Evolutionary conservation across 35 echinoderm and acorn worm species (phyloP), one percentile per base, ranked within the genome.

Genomic region (Amphiura filiformis): DNA sequence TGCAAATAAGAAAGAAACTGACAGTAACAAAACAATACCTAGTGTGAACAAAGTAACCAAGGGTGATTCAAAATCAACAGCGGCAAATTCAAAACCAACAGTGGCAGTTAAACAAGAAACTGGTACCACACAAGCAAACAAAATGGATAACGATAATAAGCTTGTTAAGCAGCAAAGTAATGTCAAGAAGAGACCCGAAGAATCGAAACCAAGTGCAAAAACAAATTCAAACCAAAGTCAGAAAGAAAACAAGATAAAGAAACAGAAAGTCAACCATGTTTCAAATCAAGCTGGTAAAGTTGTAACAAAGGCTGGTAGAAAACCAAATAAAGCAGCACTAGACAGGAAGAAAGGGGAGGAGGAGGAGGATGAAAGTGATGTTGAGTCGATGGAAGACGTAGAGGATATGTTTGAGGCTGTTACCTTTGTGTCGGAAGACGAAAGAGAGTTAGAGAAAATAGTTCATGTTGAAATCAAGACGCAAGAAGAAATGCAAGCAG

Each of bases 361-460:
- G 11, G 35, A 70, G 23, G 31, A 32, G 13, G 31, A 36, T 36
- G 47, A 37, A 32, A 77, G 91, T 33, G 81, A 84, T 39, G 81
- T 79, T 0, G 91, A 93, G 38, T 93, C 80, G 9, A 52, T 88
- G 14, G 91, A 83, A 40, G 87, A 85, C 15, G 82, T 93, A 2
- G 91, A 93, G 36, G 91, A 88, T 17, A 75, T 88, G 39, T 76
- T 88, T 35, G 91, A 93, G 18, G 61, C 57, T 57, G 91, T 93
- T 38, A 34, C 57, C 0, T 93, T 93, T 47, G 75, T 65, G 18
- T 88, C 91, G 0, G 85, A 80, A 17, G 87, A 89, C n/a, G 87
- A 82, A 57, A 42, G 61, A 57, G 75, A 52, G 18, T 38, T 39
- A n/a, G 13, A 65, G 1, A 38, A 85, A 65, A n/a, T 64, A 20